Evolutionary conservation across 2,797 vertebrate genomes (phyloP).

Genomic region (Melanotaenia nigrans): DNA sequence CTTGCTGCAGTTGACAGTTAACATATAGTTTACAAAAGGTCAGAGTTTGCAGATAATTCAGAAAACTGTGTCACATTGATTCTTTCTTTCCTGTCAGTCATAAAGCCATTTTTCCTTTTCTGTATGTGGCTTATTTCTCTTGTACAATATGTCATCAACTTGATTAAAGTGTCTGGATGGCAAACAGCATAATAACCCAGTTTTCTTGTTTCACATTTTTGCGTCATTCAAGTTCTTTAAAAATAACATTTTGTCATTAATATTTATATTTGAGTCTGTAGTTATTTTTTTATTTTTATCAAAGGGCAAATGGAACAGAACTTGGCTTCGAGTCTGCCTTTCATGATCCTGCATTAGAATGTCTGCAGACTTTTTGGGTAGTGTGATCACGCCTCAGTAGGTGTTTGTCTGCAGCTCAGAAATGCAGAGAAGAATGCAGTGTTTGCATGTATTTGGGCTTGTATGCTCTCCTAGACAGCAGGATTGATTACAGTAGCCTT

Average conservation of each 20-base stretch:
- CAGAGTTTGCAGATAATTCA: neutral
- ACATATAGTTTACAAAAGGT: neutral
- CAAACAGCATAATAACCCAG: neutral
- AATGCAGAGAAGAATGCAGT: slow-evolving; percentile 13
- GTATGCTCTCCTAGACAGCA: slow-evolving; percentile 18
- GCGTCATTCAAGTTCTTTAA: neutral
- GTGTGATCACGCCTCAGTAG: slow-evolving; percentile 10
- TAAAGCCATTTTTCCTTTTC: neutral
- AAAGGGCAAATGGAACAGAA: neutral
- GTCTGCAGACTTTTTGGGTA: slow-evolving; percentile 2
- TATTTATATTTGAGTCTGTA: neutral
- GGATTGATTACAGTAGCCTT: slow-evolving; percentile 65
- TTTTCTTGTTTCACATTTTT: slow-evolving; percentile 9
- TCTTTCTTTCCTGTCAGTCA: neutral
- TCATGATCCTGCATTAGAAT: neutral
- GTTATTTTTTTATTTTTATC: neutral
- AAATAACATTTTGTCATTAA: neutral
- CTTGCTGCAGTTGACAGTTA: slow-evolving; percentile 12
- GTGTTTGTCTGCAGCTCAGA: slow-evolving; percentile 1
- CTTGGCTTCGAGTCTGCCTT: neutral
- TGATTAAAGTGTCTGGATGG: slow-evolving; percentile 42
- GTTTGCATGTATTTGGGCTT: slow-evolving; percentile 31
- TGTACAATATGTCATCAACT: slow-evolving; percentile 18
- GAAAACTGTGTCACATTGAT: neutral
- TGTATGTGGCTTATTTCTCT: slow-evolving; percentile 4